Percentiles rank a stretch among this genome's conserved stretches.
Conservation (phyloP, 2,113 vertebrate species). For the Ardeotis arabs region DNA sequence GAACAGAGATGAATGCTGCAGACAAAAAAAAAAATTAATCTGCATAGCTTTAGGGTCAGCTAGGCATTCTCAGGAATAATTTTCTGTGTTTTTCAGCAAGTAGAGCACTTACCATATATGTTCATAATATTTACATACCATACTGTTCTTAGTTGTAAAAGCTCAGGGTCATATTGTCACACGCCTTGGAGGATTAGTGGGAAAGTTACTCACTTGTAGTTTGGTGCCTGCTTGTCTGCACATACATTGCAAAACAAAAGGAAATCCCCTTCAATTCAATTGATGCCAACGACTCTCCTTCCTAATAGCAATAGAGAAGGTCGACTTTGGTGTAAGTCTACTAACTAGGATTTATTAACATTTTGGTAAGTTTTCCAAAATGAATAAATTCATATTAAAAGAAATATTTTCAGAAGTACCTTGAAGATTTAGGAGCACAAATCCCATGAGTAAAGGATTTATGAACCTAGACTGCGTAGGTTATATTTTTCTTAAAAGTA, state of each 20-base stretch:
- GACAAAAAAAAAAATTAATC: neutral
- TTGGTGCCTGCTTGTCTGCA: constrained; percentile 70
- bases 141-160: constrained; percentile 57
- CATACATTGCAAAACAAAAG: constrained; percentile 63
- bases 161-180: constrained; percentile 63
- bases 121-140: constrained; percentile 65
- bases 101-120: constrained; percentile 65
- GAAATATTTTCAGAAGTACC: neutral
- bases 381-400: neutral
- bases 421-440: neutral
- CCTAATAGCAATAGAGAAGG: neutral
- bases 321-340: neutral
- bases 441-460: neutral
- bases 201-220: constrained; percentile 66
- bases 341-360: neutral
- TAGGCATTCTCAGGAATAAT: neutral
- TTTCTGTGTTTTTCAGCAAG: constrained; percentile 54
- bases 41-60: constrained; percentile 28
- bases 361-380: constrained; percentile 3
- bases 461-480: neutral
- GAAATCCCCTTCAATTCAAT: constrained; percentile 61
- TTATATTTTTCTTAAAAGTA: neutral
- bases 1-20: constrained; percentile 3
- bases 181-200: constrained; percentile 60
- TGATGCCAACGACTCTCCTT: constrained; percentile 35